Conservation (phyloP, 2,888 invertebrate genomes). For the Chymomyza amoena region DNA sequence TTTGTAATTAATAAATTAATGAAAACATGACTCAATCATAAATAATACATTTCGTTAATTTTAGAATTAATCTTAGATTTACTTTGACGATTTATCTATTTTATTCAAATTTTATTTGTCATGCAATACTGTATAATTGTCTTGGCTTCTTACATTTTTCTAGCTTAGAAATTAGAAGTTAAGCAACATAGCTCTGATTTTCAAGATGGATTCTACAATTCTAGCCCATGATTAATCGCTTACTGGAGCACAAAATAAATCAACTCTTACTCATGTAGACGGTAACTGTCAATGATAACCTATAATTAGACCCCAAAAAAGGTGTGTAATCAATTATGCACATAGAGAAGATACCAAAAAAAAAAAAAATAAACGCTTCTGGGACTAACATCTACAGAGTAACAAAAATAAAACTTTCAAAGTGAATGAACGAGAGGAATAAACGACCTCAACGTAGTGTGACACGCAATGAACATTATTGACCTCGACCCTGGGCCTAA, state of each 20-base stretch:
- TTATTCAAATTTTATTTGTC: too few relatives aligned
- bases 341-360: slow-evolving; percentile 22
- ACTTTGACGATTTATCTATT: too few relatives aligned
- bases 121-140: too few relatives aligned
- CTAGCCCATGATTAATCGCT: slow-evolving; percentile 55
- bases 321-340: slow-evolving; percentile 67
- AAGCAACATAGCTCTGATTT: not conserved
- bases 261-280: slow-evolving; percentile 40
- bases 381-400: not conserved
- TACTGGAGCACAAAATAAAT: slow-evolving; percentile 26
- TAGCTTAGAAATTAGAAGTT: not conserved
- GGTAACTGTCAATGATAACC: slow-evolving; percentile 47
- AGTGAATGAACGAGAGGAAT: slow-evolving; percentile 18
- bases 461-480: slow-evolving; percentile 37
- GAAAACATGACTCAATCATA: too few relatives aligned
- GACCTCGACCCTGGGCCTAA: slow-evolving; percentile 56
- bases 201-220: not conserved
- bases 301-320: slow-evolving; percentile 56
- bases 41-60: too few relatives aligned
- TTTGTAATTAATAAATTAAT: not conserved
- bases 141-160: not conserved
- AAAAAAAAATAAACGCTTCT: not conserved
- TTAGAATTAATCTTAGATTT: too few relatives aligned
- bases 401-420: not conserved
- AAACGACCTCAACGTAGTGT: slow-evolving; percentile 8